Evolutionary conservation across 2,113 vertebrate species (phyloP).

Genomic region (Solea senegalensis): DNA sequence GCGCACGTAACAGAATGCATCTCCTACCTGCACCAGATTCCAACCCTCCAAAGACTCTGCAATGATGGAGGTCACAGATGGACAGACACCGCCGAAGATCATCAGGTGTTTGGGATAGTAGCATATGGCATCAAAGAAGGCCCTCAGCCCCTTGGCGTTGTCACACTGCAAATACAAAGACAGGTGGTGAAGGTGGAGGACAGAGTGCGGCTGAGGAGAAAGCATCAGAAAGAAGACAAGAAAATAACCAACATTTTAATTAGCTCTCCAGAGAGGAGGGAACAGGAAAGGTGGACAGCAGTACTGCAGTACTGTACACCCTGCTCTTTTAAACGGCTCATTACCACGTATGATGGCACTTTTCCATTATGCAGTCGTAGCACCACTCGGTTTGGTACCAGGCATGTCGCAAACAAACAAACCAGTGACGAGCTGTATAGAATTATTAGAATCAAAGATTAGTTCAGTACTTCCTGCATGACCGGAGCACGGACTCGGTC

Average conservation of each 20-base stretch:
- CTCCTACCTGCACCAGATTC: constrained; percentile 97
- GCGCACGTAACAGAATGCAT: neutral
- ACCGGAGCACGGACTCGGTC: no score
- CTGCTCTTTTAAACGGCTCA: neutral
- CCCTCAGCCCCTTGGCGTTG: constrained; percentile 97
- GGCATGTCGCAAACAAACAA: no score
- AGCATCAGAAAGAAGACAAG: neutral
- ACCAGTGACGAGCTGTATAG: no score
- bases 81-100: constrained; percentile 99
- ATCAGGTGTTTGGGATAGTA: constrained; percentile 97
- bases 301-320: neutral
- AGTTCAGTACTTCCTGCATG: no score
- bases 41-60: constrained; percentile 97
- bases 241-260: constrained; percentile 1
- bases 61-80: constrained; percentile 97
- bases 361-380: no score
- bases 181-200: neutral
- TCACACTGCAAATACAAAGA: constrained; percentile 86
- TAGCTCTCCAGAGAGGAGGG: neutral
- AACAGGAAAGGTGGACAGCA: no score
- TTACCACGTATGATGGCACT: no score
- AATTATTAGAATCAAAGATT: no score
- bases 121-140: constrained; percentile 99
- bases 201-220: neutral
- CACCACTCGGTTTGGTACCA: no score